These are phyloP conservation scores for Platyrinchus mystaceus DNA, from an alignment of 2,797 vertebrate species.

Conservation along the genomic window DNA sequence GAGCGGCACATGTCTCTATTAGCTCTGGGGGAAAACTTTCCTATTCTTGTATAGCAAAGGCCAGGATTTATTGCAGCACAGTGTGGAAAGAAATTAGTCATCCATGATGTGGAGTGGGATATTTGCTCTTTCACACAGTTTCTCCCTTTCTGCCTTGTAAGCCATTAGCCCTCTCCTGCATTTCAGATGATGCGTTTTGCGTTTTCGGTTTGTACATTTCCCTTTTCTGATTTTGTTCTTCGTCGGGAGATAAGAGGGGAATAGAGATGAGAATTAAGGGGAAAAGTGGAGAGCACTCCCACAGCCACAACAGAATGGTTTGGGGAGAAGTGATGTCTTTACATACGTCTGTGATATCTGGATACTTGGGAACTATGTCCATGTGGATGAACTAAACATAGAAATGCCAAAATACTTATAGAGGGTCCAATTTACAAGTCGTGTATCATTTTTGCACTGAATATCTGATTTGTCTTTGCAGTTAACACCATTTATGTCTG, in stretches of 20 bases:
- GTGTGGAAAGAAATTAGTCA: background rate
- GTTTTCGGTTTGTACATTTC: background rate
- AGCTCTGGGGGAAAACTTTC: background rate
- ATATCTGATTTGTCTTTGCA: slow-evolving; percentile 29
- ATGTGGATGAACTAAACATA: background rate
- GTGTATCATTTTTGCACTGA: slow-evolving; percentile 15
- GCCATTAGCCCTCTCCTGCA: background rate
- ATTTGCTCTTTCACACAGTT: background rate
- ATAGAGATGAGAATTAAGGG: background rate
- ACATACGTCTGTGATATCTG: background rate
- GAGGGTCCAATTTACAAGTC: slow-evolving; percentile 4
- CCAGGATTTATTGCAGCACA: background rate
- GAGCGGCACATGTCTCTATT: background rate
- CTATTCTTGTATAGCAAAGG: background rate
- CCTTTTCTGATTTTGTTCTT: background rate
- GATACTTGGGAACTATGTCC: background rate
- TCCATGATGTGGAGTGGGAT: background rate
- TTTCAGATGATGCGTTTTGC: background rate
- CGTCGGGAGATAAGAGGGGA: background rate
- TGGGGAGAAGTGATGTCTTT: background rate
- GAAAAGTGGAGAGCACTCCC: background rate
- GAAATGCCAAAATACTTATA: background rate
- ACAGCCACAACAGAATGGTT: background rate
- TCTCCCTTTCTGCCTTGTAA: background rate
- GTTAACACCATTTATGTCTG: slow-evolving; percentile 21